These are phyloP conservation scores for Dysdera silvatica DNA, from an alignment of 1,140 invertebrate genomes.

Conservation along the genomic window DNA sequence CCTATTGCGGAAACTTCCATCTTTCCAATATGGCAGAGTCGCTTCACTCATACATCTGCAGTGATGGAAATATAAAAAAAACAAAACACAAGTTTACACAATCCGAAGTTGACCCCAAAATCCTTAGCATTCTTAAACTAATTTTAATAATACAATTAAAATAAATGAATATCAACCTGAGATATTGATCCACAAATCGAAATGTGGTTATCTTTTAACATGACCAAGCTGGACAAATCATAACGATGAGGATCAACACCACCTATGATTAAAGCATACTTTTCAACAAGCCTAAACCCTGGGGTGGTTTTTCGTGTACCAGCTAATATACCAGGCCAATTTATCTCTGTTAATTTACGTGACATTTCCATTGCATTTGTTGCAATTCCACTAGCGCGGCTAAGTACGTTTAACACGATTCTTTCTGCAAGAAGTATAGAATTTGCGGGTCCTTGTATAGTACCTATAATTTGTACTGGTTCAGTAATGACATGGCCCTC, in stretches of 20 bases:
- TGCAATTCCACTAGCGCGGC: slow-evolving; percentile 47
- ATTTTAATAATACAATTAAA: too few species aligned
- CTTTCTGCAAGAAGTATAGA: slow-evolving; percentile 47
- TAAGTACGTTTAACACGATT: slow-evolving; percentile 44
- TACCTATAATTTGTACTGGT: slow-evolving; percentile 34
- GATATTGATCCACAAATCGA: slow-evolving; percentile 44
- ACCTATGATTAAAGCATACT: slow-evolving; percentile 47
- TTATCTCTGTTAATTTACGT: slow-evolving; percentile 22
- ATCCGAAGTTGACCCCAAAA: too few species aligned
- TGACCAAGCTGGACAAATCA: slow-evolving; percentile 48
- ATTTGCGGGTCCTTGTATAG: slow-evolving; percentile 41
- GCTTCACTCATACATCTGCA: background rate
- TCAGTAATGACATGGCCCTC: slow-evolving; percentile 39
- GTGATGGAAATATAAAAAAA: slow-evolving; percentile 23
- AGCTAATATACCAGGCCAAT: slow-evolving; percentile 44
- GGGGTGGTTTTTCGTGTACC: slow-evolving; percentile 49
- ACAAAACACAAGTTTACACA: too few species aligned
- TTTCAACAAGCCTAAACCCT: slow-evolving; percentile 49
- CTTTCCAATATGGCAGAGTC: too few species aligned
- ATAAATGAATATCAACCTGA: slow-evolving; percentile 38
- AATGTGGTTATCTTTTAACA: slow-evolving; percentile 51
- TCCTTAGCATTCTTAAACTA: too few species aligned
- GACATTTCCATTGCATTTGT: slow-evolving; percentile 36
- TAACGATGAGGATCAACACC: slow-evolving; percentile 45
- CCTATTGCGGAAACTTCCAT: too few species aligned